Conservation (phyloP, 1,140 invertebrate species). For the Catajapyx aquilonaris region DNA sequence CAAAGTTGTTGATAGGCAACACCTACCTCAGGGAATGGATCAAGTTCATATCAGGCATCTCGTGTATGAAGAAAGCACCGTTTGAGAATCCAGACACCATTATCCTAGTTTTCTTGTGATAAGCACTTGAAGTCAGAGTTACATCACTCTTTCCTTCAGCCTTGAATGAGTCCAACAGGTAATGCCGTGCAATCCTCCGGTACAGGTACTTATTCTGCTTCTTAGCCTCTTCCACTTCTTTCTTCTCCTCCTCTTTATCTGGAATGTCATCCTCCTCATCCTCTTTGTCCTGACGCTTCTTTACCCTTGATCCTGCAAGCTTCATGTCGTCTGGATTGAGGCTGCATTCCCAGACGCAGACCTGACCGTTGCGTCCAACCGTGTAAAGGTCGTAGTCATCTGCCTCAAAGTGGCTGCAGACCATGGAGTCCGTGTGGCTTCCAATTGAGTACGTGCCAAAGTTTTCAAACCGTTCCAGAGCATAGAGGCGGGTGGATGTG, state of each 20-base stretch:
- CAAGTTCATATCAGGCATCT: conserved; percentile 76
- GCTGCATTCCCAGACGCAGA: conserved; percentile 76
- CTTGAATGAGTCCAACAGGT: conserved; percentile 41
- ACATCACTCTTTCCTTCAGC: conserved; percentile 31
- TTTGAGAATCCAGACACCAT: conserved; percentile 60
- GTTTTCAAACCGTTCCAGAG: conserved; percentile 48
- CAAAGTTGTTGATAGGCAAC: background rate
- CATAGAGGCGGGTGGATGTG: conserved; percentile 58
- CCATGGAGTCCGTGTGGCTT: conserved; percentile 58
- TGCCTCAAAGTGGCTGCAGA: conserved; percentile 71
- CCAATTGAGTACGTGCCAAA: conserved; percentile 48
- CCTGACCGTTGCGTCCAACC: conserved; percentile 40
- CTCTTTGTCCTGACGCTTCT: conserved; percentile 21
- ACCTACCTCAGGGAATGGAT: conserved; percentile 64
- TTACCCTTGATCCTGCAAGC: conserved; percentile 15
- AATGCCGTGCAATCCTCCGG: conserved; percentile 43
- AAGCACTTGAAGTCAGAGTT: conserved; percentile 49
- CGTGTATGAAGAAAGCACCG: conserved; percentile 73
- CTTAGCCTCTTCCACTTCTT: conserved; percentile 19
- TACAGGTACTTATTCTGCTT: conserved; percentile 29
- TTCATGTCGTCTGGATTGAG: conserved; percentile 41
- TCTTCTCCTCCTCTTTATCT: conserved; percentile 18
- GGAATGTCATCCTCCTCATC: conserved; percentile 23
- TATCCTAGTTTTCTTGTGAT: conserved; percentile 53
- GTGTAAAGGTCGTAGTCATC: conserved; percentile 61